Evolutionary conservation across 2,888 invertebrate genomes (phyloP), one percentile per base, ranked within the genome.

Genomic region (Malacosoma neustria): DNA sequence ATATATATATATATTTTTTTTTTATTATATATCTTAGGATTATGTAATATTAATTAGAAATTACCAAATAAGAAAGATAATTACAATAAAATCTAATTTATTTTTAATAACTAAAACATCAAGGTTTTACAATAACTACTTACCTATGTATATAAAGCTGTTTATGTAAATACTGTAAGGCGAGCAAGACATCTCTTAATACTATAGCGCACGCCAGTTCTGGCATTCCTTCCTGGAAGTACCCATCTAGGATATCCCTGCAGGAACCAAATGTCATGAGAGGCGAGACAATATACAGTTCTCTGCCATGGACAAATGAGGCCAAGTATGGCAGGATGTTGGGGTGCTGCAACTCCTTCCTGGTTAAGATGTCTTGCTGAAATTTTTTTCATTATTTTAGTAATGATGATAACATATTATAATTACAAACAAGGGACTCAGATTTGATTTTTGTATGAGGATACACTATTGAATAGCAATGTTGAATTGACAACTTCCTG

Each of bases 201-300:
- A 97, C 92, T 37, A 93, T 87, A 6, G 93, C 91, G 51, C 95
- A 92, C 4, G 94, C 92, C 34, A 91, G 77, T 72, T 97, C 97
- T 0, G 95, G 92, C 38, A 97, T 81, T 2, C 97, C 96, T 76
- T 84, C 79, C 5, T 73, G 87, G 68, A 94, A 97, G 75, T 93
- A 92, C 48, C 90, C 90, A 54, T 89, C 87, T 4, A 96, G 85
- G 47, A 96, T 88, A 64, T 95, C 93, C 41, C 91, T 87, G 58
- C 95, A 94, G 0, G 96, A 96, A 2, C 96, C 94, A 62, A 91
- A 94, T 14, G 90, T 92, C 93, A 95, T 93, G 6, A 95, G 84
- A 0, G 96, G 96, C 48, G 92, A 91, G 11, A 96, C 89, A 4
- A 93, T 89, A 72, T 92, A 94, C 22, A 97, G 84, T 64, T 94